Conservation (phyloP, 2,797 vertebrate genomes). For the Sebastes ruberrimus region DNA sequence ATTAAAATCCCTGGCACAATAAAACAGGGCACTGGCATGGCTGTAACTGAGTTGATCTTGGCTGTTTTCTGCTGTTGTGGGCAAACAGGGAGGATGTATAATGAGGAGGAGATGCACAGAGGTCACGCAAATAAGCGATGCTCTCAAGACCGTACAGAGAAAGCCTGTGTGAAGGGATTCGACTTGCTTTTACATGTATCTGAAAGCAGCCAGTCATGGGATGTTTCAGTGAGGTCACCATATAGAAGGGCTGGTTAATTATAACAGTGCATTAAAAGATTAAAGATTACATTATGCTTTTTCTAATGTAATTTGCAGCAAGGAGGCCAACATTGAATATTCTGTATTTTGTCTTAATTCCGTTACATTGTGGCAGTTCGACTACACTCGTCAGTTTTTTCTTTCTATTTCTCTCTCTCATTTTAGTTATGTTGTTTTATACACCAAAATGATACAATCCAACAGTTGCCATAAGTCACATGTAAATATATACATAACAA, state of each 20-base stretch:
- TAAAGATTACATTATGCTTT: background rate
- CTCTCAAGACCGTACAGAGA: background rate
- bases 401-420: background rate
- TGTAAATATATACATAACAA: background rate
- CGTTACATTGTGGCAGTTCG: background rate
- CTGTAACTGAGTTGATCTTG: constrained; percentile 59
- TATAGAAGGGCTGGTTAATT: background rate
- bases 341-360: background rate
- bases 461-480: background rate
- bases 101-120: constrained; percentile 26
- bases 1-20: constrained; percentile 57
- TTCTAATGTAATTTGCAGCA: background rate
- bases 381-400: background rate
- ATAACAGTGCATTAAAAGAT: background rate
- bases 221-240: background rate
- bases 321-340: background rate
- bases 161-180: background rate
- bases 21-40: constrained; percentile 37
- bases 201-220: background rate
- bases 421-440: background rate
- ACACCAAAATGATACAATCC: background rate
- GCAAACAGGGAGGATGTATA: constrained; percentile 43
- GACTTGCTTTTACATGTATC: background rate
- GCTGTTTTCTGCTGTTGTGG: constrained; percentile 32
- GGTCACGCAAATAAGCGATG: constrained; percentile 29